phyloP scores from a whole-genome alignment of 64 coral and sea anemone species.

The Anthopleura sola region DNA sequence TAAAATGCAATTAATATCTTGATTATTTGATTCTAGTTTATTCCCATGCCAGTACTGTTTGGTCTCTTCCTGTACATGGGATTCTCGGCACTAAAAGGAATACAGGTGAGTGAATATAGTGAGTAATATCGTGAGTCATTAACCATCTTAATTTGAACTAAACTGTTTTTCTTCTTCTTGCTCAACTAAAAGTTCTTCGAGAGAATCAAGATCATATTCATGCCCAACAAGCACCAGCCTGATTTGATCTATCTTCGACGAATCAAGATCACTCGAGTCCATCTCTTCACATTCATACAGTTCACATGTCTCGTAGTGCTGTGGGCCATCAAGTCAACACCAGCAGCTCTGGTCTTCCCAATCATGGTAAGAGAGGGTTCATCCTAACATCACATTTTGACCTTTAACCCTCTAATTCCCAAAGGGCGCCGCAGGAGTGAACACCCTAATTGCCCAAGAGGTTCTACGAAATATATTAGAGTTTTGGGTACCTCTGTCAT shows the following conservation, averaged over 20 bases:
- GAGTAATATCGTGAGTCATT: background rate
- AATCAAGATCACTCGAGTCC: constrained; percentile 75
- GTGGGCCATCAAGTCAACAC: constrained; percentile 87
- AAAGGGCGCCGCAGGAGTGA: too few relatives aligned
- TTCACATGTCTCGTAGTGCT: constrained; percentile 62
- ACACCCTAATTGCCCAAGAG: too few relatives aligned
- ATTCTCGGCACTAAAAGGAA: constrained; percentile 74
- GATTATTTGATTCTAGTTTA: constrained; percentile 22
- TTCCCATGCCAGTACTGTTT: constrained; percentile 96
- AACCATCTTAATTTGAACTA: too few relatives aligned
- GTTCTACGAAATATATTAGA: too few relatives aligned
- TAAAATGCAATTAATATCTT: background rate
- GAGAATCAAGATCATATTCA: constrained; percentile 91
- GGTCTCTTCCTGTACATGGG: constrained; percentile 98
- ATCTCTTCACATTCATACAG: constrained; percentile 85
- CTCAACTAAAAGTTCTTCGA: constrained; percentile 71
- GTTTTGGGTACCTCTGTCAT: too few relatives aligned
- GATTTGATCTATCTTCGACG: constrained; percentile 81
- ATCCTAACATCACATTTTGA: too few relatives aligned
- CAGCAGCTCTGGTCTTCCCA: constrained; percentile 84
- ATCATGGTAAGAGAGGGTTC: constrained; percentile 97
- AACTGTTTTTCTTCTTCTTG: background rate
- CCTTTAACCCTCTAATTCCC: too few relatives aligned
- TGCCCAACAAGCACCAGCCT: constrained; percentile 96
- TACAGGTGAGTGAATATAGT: constrained; percentile 53